These are phyloP conservation scores for Oenanthe oenanthe DNA, from an alignment of 2,113 vertebrate genomes.

Conservation along the genomic window DNA sequence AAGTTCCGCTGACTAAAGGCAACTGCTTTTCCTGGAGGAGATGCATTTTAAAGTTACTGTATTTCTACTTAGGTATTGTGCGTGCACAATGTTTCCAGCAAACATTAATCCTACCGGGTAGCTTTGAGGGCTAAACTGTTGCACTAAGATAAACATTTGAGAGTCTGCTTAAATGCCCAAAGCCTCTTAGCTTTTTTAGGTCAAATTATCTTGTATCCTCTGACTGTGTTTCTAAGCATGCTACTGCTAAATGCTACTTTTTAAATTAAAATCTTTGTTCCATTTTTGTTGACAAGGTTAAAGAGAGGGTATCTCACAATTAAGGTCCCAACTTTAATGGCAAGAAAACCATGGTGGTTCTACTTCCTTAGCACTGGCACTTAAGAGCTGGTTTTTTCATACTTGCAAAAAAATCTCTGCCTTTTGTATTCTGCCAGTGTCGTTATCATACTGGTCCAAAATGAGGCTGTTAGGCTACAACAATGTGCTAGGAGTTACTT, in stretches of 20 bases:
- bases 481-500: not conserved
- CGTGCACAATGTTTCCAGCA: not conserved
- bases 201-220: constrained; percentile 36
- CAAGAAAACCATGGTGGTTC: not conserved
- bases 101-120: not conserved
- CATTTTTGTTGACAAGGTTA: not conserved
- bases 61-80: not conserved
- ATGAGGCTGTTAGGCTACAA: not conserved
- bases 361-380: not conserved
- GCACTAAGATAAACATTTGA: not conserved
- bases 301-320: not conserved
- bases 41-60: not conserved
- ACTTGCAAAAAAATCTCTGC: not conserved
- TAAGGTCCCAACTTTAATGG: not conserved
- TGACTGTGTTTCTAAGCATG: not conserved
- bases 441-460: not conserved
- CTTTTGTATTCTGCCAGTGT: not conserved
- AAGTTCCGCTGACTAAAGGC: not conserved
- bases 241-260: not conserved
- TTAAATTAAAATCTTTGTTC: not conserved
- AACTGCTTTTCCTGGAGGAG: not conserved
- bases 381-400: not conserved
- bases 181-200: constrained; percentile 61
- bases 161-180: constrained; percentile 42
- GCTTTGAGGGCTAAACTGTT: constrained; percentile 27